Conservation (phyloP, 2,888 invertebrate genomes). For the Frankliniella fusca region DNA sequence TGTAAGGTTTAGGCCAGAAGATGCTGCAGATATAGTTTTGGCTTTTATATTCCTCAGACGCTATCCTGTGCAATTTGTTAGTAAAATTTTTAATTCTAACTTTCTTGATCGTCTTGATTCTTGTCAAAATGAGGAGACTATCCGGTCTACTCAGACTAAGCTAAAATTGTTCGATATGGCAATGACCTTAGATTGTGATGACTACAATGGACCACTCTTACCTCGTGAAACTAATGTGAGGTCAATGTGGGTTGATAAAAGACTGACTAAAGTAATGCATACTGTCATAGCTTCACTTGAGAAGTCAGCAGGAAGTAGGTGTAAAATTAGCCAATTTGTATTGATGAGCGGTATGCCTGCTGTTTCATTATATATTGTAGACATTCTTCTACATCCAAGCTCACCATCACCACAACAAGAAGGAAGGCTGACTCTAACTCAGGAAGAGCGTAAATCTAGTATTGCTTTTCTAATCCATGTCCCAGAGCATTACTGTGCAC, state of each 20-base stretch:
- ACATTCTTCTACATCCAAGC: constrained; percentile 56
- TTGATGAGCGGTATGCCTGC: constrained; percentile 55
- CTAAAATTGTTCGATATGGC: constrained; percentile 61
- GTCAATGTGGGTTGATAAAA: constrained; percentile 53
- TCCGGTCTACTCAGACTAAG: constrained; percentile 49
- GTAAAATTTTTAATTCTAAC: constrained; percentile 57
- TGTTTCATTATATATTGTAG: constrained; percentile 57
- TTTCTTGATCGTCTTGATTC: constrained; percentile 56
- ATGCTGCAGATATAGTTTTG: constrained; percentile 59
- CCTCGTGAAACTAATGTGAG: constrained; percentile 54
- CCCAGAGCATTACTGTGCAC: constrained; percentile 62
- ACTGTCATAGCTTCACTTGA: constrained; percentile 50
- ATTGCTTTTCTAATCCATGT: constrained; percentile 58
- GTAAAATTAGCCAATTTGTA: constrained; percentile 52
- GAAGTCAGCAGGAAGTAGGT: constrained; percentile 49
- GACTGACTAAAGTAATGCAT: constrained; percentile 53
- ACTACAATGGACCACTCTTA: constrained; percentile 56
- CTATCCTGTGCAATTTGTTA: constrained; percentile 58
- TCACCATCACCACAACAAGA: constrained; percentile 44
- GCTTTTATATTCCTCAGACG: constrained; percentile 60
- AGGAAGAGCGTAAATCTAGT: neutral
- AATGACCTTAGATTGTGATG: constrained; percentile 59
- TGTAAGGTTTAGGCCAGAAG: constrained; percentile 54
- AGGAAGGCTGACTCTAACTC: constrained; percentile 37
- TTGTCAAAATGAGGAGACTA: constrained; percentile 46